Evolutionary conservation across 1,140 invertebrate species (phyloP).

Genomic region (Camponotus pennsylvanicus): DNA sequence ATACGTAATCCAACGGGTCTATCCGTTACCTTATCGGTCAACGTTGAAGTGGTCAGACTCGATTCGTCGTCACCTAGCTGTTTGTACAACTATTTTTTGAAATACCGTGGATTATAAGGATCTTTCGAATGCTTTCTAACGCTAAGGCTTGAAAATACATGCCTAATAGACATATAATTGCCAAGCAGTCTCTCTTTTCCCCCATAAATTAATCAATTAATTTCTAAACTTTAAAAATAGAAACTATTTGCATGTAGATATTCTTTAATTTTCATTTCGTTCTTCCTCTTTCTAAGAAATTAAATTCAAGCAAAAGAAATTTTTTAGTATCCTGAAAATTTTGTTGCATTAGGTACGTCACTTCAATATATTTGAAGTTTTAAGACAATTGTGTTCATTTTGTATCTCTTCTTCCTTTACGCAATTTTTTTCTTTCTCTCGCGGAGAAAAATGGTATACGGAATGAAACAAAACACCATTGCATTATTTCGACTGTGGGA

Average conservation of each 20-base stretch:
- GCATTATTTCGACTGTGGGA: conserved; percentile 31
- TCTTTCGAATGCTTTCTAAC: conserved; percentile 28
- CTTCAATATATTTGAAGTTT: neutral
- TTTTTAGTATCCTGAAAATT: neutral
- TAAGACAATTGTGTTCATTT: neutral
- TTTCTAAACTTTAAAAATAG: neutral
- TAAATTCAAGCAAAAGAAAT: neutral
- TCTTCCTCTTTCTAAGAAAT: neutral
- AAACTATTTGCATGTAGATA: neutral
- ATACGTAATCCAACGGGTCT: conserved; percentile 74
- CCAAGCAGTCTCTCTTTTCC: neutral
- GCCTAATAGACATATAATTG: neutral
- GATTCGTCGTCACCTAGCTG: conserved; percentile 69
- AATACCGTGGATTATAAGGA: conserved; percentile 76
- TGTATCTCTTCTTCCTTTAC: conserved; percentile 4
- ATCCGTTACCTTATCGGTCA: conserved; percentile 77
- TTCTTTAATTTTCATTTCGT: neutral
- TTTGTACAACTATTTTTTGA: conserved; percentile 71
- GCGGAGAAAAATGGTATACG: neutral
- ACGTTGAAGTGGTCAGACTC: conserved; percentile 70
- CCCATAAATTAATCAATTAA: neutral
- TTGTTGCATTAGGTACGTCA: neutral
- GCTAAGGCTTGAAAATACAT: neutral
- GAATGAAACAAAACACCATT: conserved; percentile 1
- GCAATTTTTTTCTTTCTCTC: neutral